A percentile compares a stretch with the other conserved stretches of the same genome.
Evolutionary conservation across 2,888 invertebrate species (phyloP).

Genomic region (Coleophora flavipennella): DNA sequence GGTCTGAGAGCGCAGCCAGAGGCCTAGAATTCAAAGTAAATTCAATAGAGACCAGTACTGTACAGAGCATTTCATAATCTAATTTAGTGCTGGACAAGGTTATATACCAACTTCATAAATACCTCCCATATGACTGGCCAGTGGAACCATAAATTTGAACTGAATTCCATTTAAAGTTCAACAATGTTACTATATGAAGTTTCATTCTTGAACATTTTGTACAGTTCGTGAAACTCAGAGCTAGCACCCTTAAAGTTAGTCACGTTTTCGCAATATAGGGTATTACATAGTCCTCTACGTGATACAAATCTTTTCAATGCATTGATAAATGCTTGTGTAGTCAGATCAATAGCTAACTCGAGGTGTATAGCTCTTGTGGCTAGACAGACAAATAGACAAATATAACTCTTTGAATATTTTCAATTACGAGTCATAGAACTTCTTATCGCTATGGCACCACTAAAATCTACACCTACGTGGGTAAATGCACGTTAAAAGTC

Average conservation of each 20-base stretch:
- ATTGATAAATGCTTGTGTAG: conserved; percentile 2
- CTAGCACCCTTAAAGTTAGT: neutral
- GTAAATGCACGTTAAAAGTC: conserved; percentile 5
- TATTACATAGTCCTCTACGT: neutral
- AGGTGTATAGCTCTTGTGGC: conserved; percentile 3
- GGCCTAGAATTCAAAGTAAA: too few relatives aligned
- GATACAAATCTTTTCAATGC: neutral
- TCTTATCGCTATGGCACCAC: conserved; percentile 10
- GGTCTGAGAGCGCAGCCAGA: too few relatives aligned
- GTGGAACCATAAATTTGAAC: too few relatives aligned
- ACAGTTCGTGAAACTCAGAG: too few relatives aligned
- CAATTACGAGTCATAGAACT: conserved; percentile 5
- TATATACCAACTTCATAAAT: too few relatives aligned
- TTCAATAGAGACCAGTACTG: too few relatives aligned
- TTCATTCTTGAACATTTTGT: too few relatives aligned
- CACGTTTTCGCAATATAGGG: neutral
- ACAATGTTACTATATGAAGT: too few relatives aligned
- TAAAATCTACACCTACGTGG: conserved; percentile 11
- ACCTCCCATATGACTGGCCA: too few relatives aligned
- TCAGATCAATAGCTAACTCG: conserved; percentile 3
- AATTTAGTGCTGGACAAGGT: too few relatives aligned
- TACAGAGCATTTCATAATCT: too few relatives aligned
- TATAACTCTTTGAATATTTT: conserved; percentile 5
- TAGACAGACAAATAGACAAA: conserved; percentile 8
- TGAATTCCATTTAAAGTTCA: too few relatives aligned